Conservation (phyloP, 2,888 invertebrate species). For the Drosophila subquinaria region DNA sequence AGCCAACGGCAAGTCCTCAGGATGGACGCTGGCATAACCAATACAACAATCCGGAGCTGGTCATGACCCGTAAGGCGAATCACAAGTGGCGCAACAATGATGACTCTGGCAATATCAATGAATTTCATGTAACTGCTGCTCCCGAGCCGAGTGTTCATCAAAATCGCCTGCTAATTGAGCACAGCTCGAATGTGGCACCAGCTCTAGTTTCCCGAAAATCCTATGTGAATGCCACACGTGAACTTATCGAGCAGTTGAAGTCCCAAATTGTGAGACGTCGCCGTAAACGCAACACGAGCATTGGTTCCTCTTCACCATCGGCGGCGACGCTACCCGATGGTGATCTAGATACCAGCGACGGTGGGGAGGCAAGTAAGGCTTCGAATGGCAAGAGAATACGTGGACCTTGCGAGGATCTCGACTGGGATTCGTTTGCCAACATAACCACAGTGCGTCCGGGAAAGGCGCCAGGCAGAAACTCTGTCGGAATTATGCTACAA, state of each 20-base stretch:
- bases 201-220: slow-evolving; percentile 20
- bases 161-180: slow-evolving; percentile 35
- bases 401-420: slow-evolving; percentile 88
- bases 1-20: slow-evolving; percentile 44
- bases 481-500: slow-evolving; percentile 91
- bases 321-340: slow-evolving; percentile 48
- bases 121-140: slow-evolving; percentile 46
- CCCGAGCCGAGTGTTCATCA: slow-evolving; percentile 73
- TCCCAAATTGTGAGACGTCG: slow-evolving; percentile 81
- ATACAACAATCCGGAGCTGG: slow-evolving; percentile 71
- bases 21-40: slow-evolving; percentile 77
- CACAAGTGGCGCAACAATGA: slow-evolving; percentile 70
- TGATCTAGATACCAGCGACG: slow-evolving; percentile 70
- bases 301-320: slow-evolving; percentile 33
- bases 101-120: slow-evolving; percentile 57
- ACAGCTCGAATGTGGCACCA: slow-evolving; percentile 44
- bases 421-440: slow-evolving; percentile 83
- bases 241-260: slow-evolving; percentile 80
- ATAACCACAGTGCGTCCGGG: slow-evolving; percentile 91
- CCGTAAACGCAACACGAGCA: slow-evolving; percentile 70
- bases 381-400: slow-evolving; percentile 81
- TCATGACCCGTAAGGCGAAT: slow-evolving; percentile 66
- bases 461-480: slow-evolving; percentile 89
- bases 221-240: slow-evolving; percentile 41
- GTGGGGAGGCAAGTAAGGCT: slow-evolving; percentile 60